These are phyloP conservation scores for Palloptera scutellata DNA, from an alignment of 2,888 invertebrate species.

Conservation along the genomic window DNA sequence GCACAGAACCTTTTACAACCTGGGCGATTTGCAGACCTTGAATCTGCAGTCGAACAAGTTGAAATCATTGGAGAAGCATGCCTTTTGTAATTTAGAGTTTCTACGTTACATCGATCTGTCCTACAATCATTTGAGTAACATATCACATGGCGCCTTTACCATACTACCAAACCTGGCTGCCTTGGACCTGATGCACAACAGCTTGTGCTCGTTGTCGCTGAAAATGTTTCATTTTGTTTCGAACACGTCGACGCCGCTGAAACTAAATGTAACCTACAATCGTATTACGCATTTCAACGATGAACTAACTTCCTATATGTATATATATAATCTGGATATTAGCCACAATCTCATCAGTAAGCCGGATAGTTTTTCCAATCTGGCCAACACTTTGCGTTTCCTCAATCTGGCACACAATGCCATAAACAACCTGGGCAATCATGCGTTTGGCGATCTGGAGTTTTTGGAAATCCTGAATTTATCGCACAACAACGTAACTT, in stretches of 20 bases:
- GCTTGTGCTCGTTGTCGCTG: slow-evolving; percentile 74
- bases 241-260: slow-evolving; percentile 71
- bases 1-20: slow-evolving; percentile 74
- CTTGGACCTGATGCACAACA: slow-evolving; percentile 83
- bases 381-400: slow-evolving; percentile 72
- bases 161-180: slow-evolving; percentile 79
- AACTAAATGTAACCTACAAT: slow-evolving; percentile 81
- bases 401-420: slow-evolving; percentile 79
- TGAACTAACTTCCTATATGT: slow-evolving; percentile 65
- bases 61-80: slow-evolving; percentile 72
- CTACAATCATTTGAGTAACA: slow-evolving; percentile 78
- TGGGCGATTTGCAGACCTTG: slow-evolving; percentile 78
- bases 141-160: slow-evolving; percentile 77
- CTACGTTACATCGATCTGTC: slow-evolving; percentile 84
- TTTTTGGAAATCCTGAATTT: slow-evolving; percentile 78
- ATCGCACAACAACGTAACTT: slow-evolving; percentile 76
- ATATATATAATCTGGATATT: slow-evolving; percentile 75
- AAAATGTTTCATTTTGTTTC: slow-evolving; percentile 76
- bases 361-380: slow-evolving; percentile 73
- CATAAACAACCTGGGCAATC: slow-evolving; percentile 74
- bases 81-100: slow-evolving; percentile 80
- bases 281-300: slow-evolving; percentile 60
- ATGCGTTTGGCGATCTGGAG: slow-evolving; percentile 76
- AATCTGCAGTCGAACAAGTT: slow-evolving; percentile 83
- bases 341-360: slow-evolving; percentile 74